Percentiles rank a stretch among this genome's conserved stretches.
These are phyloP conservation scores for Ooceraea biroi DNA, from an alignment of 1,140 invertebrate species.

Conservation along the genomic window DNA sequence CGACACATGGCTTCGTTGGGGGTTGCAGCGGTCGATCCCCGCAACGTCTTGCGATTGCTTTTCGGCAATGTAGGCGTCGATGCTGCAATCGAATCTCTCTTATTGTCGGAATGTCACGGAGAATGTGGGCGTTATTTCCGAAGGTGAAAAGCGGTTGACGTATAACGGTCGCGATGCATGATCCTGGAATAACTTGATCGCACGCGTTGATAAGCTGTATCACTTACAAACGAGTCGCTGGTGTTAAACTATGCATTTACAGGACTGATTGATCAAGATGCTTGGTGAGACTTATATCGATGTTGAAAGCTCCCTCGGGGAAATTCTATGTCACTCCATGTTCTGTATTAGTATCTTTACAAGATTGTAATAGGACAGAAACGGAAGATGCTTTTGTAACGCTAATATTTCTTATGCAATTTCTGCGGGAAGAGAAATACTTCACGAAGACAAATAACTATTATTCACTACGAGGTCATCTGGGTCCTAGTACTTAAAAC, in stretches of 20 bases:
- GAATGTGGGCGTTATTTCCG: slow-evolving; percentile 50
- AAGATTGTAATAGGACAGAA: not conserved
- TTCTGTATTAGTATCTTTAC: not conserved
- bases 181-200: not conserved
- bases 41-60: slow-evolving; percentile 31
- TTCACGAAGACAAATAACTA: slow-evolving; percentile 17
- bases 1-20: slow-evolving; percentile 69
- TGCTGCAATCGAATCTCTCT: slow-evolving; percentile 52
- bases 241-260: not conserved
- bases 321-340: not conserved
- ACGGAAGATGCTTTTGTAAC: not conserved
- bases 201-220: not conserved
- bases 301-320: not conserved
- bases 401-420: not conserved
- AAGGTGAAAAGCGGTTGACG: slow-evolving; percentile 26
- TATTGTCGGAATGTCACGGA: slow-evolving; percentile 20
- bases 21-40: slow-evolving; percentile 29
- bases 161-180: slow-evolving; percentile 38
- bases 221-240: not conserved
- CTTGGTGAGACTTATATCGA: not conserved
- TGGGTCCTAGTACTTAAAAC: slow-evolving; percentile 8
- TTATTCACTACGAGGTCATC: not conserved
- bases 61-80: slow-evolving; percentile 23
- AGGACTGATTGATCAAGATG: not conserved
- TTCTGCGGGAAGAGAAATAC: not conserved